Evolutionary conservation across 1,140 invertebrate species (phyloP).

Genomic region (Triops longicaudatus): DNA sequence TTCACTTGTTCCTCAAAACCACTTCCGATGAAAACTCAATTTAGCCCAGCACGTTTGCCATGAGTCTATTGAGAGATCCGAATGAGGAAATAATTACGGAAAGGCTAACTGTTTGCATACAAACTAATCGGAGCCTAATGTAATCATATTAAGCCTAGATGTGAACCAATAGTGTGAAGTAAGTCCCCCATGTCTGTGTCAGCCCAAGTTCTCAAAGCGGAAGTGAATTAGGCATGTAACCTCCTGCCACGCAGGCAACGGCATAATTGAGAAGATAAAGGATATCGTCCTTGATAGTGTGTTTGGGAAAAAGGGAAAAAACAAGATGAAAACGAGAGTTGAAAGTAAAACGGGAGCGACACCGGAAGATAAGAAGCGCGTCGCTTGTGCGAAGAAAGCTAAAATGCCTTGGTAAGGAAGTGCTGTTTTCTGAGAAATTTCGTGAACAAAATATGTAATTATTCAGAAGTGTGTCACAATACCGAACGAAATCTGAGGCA

Average conservation of each 20-base stretch:
- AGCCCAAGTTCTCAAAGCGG: not conserved
- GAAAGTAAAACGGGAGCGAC: not conserved
- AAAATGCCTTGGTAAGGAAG: not conserved
- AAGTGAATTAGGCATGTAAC: not conserved
- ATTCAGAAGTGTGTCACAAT: too few relatives aligned
- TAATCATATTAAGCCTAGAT: too few relatives aligned
- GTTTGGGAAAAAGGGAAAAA: not conserved
- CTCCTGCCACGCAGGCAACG: not conserved
- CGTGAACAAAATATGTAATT: too few relatives aligned
- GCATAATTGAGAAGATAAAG: conserved; percentile 2
- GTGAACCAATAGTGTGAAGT: too few relatives aligned
- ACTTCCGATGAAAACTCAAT: not conserved
- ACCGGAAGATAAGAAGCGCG: not conserved
- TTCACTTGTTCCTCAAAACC: not conserved
- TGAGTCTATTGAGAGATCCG: too few relatives aligned
- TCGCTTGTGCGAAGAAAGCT: not conserved
- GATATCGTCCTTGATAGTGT: not conserved
- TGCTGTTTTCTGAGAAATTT: not conserved
- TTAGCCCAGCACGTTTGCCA: not conserved
- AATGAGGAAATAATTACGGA: too few relatives aligned
- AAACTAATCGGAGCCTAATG: too few relatives aligned
- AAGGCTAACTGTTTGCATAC: too few relatives aligned
- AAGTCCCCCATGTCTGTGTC: not conserved
- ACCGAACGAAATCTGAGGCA: too few relatives aligned
- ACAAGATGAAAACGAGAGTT: not conserved